Evolutionary conservation across 2,113 vertebrate genomes (phyloP).

Genomic region (Strix uralensis): DNA sequence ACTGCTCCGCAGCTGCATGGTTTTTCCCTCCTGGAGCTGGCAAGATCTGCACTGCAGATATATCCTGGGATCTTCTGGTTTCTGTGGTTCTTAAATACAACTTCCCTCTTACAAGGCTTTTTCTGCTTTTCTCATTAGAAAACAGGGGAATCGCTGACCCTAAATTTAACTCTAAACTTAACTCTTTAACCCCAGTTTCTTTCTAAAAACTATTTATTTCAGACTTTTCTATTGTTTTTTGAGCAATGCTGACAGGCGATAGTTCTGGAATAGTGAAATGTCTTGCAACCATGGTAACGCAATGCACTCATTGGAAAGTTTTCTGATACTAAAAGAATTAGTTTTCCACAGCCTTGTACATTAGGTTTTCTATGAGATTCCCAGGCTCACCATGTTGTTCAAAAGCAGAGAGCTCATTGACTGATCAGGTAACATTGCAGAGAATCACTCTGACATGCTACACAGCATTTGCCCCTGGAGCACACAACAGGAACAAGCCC

Average conservation of each 20-base stretch:
- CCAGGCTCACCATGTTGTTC: neutral
- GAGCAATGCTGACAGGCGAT: neutral
- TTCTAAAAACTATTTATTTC: constrained; percentile 17
- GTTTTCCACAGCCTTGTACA: neutral
- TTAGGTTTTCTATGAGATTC: neutral
- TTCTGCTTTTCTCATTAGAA: neutral
- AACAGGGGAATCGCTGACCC: neutral
- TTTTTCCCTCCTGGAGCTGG: neutral
- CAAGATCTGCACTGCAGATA: neutral
- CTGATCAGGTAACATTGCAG: neutral
- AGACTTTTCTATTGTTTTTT: constrained; percentile 8
- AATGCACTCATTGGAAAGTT: constrained; percentile 26
- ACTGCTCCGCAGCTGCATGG: neutral
- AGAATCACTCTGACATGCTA: neutral
- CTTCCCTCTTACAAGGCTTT: neutral
- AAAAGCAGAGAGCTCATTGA: neutral
- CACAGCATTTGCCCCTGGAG: neutral
- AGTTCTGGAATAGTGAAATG: constrained; percentile 33
- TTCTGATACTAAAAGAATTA: constrained; percentile 19
- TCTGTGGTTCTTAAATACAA: neutral
- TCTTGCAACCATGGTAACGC: constrained; percentile 60
- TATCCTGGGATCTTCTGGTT: neutral
- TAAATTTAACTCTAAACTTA: neutral
- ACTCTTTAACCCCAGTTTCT: constrained; percentile 16
- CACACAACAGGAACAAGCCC: neutral